Conservation (phyloP, 2,113 vertebrate species). For the Mesembrinibis cayennensis region DNA sequence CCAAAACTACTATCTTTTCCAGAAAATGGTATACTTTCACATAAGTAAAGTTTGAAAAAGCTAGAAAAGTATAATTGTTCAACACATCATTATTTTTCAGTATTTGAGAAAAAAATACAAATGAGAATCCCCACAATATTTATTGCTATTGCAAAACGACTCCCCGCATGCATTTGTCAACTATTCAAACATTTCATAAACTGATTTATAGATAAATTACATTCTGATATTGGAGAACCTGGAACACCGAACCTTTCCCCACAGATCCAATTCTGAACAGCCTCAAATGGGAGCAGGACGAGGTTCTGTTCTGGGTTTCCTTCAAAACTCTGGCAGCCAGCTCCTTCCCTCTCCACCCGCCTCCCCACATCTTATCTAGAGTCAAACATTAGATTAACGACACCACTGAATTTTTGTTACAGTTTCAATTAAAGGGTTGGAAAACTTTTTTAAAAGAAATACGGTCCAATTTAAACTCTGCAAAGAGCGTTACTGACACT, state of each 20-base stretch:
- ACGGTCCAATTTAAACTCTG: neutral
- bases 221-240: neutral
- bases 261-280: neutral
- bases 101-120: neutral
- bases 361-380: neutral
- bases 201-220: neutral
- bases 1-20: neutral
- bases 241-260: neutral
- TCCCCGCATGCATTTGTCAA: neutral
- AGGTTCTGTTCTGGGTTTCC: neutral
- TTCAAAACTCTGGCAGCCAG: neutral
- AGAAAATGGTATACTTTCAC: neutral
- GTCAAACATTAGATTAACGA: neutral
- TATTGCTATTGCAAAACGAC: neutral
- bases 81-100: neutral
- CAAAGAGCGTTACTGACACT: neutral
- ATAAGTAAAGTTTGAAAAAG: neutral
- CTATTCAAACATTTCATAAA: neutral
- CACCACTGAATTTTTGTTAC: neutral
- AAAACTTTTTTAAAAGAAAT: neutral
- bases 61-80: neutral
- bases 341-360: neutral
- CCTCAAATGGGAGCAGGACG: neutral
- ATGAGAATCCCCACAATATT: neutral
- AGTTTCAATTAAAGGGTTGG: neutral